Evolutionary conservation across 2,797 vertebrate species (phyloP).

Genomic region (Sphenopsis melanotis): DNA sequence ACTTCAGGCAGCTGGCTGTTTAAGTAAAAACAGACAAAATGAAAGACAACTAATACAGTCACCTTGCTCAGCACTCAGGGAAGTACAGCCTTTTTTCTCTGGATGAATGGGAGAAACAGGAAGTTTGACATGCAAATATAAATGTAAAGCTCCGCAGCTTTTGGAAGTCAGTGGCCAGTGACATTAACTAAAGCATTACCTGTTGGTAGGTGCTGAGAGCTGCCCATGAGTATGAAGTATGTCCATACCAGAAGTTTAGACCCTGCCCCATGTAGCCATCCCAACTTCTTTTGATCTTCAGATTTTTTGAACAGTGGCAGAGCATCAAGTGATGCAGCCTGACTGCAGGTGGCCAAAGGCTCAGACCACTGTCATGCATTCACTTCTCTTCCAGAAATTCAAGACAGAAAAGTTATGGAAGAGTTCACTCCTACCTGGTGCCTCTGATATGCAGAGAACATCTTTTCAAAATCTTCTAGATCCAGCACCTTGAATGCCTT

Average conservation of each 20-base stretch:
- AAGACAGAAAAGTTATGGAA: neutral
- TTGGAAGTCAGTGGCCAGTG: neutral
- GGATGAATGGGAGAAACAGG: neutral
- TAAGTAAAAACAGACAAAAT: neutral
- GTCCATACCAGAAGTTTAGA: neutral
- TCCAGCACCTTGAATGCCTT: constrained; percentile 90
- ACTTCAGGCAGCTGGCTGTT: neutral
- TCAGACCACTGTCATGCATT: neutral
- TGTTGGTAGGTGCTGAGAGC: neutral
- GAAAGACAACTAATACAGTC: neutral
- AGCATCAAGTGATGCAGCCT: neutral
- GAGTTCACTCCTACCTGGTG: constrained; percentile 85
- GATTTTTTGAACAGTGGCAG: neutral
- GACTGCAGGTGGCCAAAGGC: neutral
- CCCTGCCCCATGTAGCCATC: neutral
- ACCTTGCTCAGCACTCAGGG: neutral
- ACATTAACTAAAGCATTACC: neutral
- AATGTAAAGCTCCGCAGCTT: neutral
- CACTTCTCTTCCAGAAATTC: neutral
- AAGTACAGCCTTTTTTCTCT: neutral
- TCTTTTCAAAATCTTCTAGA: constrained; percentile 96
- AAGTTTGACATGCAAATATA: neutral
- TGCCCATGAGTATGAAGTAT: neutral
- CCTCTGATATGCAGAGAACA: constrained; percentile 98
- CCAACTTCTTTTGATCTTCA: neutral